These are phyloP conservation scores for Centropus unirufus DNA, from an alignment of 2,113 vertebrate species.

Conservation along the genomic window DNA sequence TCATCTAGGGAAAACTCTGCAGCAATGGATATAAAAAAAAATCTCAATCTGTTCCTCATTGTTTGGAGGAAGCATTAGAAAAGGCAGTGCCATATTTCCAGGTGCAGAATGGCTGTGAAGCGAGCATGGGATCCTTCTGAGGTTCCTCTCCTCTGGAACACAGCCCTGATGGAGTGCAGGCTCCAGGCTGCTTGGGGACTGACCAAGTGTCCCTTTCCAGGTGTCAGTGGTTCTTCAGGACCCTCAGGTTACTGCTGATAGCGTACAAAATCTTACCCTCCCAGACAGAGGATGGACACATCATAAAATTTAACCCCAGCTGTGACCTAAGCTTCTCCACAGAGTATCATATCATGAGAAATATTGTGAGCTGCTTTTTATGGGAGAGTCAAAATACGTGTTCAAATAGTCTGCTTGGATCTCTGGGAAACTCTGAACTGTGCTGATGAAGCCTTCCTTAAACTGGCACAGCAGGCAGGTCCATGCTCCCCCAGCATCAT, in stretches of 20 bases:
- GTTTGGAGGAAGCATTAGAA: not conserved
- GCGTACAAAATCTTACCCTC: not conserved
- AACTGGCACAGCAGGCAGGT: accelerated
- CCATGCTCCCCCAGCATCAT: not conserved
- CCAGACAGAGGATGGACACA: not conserved
- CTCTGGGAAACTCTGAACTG: not conserved
- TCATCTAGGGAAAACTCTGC: not conserved
- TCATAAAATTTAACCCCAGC: not conserved
- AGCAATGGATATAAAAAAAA: not conserved
- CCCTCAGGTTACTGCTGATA: not conserved
- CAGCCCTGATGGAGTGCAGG: not conserved
- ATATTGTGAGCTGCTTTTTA: not conserved
- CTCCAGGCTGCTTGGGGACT: not conserved
- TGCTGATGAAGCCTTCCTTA: not conserved
- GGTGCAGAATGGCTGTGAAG: not conserved
- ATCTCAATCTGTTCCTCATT: not conserved
- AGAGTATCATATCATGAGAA: accelerated
- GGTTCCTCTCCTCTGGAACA: not conserved
- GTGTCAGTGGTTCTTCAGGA: not conserved
- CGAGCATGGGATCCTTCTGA: not conserved
- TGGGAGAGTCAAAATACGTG: not conserved
- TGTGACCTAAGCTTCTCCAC: not conserved
- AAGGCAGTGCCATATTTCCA: not conserved
- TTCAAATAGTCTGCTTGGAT: not conserved
- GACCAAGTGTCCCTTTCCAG: not conserved